These are phyloP conservation scores for Amiota communis DNA, from an alignment of 2,888 invertebrate genomes.

Conservation along the genomic window DNA sequence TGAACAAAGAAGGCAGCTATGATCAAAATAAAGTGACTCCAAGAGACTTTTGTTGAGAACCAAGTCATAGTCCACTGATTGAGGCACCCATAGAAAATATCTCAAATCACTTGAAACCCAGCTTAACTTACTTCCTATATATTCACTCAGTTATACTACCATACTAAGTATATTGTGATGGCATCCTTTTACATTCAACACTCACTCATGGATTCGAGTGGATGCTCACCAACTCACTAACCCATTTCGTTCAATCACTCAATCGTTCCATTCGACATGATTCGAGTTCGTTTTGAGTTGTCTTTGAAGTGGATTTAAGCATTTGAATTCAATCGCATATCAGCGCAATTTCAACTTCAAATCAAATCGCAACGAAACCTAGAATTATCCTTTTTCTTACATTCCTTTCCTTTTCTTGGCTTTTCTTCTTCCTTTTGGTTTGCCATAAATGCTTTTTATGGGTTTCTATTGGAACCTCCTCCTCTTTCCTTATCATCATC, in stretches of 20 bases:
- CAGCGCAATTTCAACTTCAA: constrained; percentile 13
- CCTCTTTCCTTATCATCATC: neutral
- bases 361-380: constrained; percentile 9
- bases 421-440: neutral
- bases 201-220: constrained; percentile 8
- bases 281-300: constrained; percentile 14
- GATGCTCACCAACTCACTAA: neutral
- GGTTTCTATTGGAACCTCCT: neutral
- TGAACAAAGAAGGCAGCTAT: neutral
- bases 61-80: constrained; percentile 10
- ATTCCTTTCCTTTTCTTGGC: neutral
- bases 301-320: constrained; percentile 21
- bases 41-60: neutral
- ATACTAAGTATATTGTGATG: neutral
- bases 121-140: neutral
- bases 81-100: neutral
- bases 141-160: neutral
- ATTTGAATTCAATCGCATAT: constrained; percentile 28
- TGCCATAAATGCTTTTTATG: constrained; percentile 22
- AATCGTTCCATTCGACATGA: constrained; percentile 3
- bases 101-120: constrained; percentile 8
- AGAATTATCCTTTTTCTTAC: constrained; percentile 19
- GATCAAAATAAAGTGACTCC: neutral
- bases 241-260: neutral
- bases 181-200: constrained; percentile 2